Conservation (phyloP, 1,140 invertebrate species). For the Argopecten irradians region DNA sequence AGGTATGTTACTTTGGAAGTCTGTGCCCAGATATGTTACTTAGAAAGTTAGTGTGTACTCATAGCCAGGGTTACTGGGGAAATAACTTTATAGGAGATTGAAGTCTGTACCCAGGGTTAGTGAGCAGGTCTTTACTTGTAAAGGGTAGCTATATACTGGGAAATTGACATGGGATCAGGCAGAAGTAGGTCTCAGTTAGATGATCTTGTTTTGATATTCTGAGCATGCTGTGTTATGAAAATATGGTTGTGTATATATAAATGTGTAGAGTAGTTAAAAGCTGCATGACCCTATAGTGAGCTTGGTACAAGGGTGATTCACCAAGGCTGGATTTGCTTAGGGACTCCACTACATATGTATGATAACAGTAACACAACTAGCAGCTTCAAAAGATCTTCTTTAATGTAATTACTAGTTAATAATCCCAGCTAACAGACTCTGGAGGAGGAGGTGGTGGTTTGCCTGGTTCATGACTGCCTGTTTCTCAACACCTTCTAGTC, state of each 20-base stretch:
- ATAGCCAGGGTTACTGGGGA: too few relatives aligned
- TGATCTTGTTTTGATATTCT: not conserved
- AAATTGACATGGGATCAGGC: not conserved
- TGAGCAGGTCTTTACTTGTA: too few relatives aligned
- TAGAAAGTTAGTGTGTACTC: too few relatives aligned
- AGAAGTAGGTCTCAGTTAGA: not conserved
- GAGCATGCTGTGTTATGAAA: constrained; percentile 10
- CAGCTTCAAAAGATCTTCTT: not conserved
- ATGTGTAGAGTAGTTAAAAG: not conserved
- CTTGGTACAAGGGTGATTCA: constrained; percentile 14
- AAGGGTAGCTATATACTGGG: too few relatives aligned
- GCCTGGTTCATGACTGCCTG: not conserved
- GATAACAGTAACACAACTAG: constrained; percentile 15
- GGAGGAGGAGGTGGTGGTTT: not conserved
- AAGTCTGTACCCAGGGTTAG: too few relatives aligned
- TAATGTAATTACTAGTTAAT: constrained; percentile 18
- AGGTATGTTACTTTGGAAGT: too few relatives aligned
- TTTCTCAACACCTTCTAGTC: not conserved
- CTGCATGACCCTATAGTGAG: not conserved
- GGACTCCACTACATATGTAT: not conserved
- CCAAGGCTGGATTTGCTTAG: not conserved
- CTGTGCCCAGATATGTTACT: too few relatives aligned
- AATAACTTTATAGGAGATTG: too few relatives aligned
- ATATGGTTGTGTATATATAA: not conserved
- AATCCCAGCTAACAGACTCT: not conserved